These are phyloP conservation scores for Chesias legatella DNA, from an alignment of 2,888 invertebrate species.

Conservation along the genomic window DNA sequence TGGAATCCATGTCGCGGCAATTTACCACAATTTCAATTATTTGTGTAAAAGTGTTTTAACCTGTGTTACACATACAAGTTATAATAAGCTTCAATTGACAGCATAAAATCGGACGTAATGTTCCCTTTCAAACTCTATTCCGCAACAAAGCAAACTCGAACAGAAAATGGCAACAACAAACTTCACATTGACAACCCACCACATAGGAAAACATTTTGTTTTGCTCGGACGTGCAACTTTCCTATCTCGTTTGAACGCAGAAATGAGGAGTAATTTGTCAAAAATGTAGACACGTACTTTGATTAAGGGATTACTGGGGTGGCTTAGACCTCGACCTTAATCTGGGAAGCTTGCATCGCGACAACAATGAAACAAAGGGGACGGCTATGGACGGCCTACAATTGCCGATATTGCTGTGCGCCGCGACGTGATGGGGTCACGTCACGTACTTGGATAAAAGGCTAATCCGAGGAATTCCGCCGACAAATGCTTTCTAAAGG, in stretches of 20 bases:
- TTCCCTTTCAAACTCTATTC: too few relatives aligned
- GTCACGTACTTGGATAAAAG: slow-evolving; percentile 41
- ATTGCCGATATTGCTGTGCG: slow-evolving; percentile 11
- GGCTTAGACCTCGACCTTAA: slow-evolving; percentile 18
- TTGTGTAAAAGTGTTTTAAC: too few relatives aligned
- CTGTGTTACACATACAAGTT: too few relatives aligned
- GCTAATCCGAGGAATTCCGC: slow-evolving; percentile 37
- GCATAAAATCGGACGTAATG: too few relatives aligned
- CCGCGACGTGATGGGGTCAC: slow-evolving; percentile 30
- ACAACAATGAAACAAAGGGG: slow-evolving; percentile 22
- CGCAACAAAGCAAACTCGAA: not conserved
- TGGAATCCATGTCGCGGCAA: too few relatives aligned
- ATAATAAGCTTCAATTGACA: too few relatives aligned
- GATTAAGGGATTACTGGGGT: slow-evolving; percentile 23
- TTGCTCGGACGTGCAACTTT: slow-evolving; percentile 11
- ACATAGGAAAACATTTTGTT: slow-evolving; percentile 2
- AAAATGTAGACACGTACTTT: slow-evolving; percentile 23
- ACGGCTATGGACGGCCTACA: slow-evolving; percentile 18
- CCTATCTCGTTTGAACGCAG: slow-evolving; percentile 20
- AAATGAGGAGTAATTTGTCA: slow-evolving; percentile 21
- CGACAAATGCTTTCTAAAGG: slow-evolving; percentile 10
- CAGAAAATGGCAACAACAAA: not conserved
- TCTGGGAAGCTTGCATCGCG: slow-evolving; percentile 16
- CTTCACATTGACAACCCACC: not conserved
- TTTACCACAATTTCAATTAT: too few relatives aligned